Evolutionary conservation across 1,140 invertebrate species (phyloP).

Genomic region (Euschistus heros): DNA sequence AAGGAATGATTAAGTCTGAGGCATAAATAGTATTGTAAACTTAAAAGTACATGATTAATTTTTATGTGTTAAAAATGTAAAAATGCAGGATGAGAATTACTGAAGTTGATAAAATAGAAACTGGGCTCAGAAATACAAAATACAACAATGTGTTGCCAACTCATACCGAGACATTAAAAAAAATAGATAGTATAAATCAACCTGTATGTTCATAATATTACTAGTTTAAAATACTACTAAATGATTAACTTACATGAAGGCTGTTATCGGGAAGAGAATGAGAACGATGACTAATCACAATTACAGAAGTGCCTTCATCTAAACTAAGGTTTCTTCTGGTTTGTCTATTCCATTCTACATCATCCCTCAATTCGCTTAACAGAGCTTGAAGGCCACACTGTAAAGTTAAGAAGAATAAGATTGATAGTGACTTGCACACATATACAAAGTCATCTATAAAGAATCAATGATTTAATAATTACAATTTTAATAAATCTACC

Average conservation of each 20-base stretch:
- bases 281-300: slow-evolving; percentile 19
- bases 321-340: slow-evolving; percentile 18
- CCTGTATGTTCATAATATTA: neutral
- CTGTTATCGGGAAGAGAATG: slow-evolving; percentile 20
- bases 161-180: no score
- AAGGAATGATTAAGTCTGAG: no score
- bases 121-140: neutral
- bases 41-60: no score
- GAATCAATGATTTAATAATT: neutral
- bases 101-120: neutral
- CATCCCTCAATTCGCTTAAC: slow-evolving; percentile 21
- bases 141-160: neutral
- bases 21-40: no score
- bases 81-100: no score
- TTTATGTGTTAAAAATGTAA: no score
- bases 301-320: slow-evolving; percentile 16
- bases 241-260: slow-evolving; percentile 14
- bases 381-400: slow-evolving; percentile 25
- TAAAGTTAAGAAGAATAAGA: neutral
- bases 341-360: slow-evolving; percentile 21
- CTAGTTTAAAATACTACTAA: neutral
- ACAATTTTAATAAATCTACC: slow-evolving; percentile 12
- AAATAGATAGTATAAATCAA: neutral
- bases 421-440: neutral
- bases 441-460: neutral